These are phyloP conservation scores for Phylloscopus collybita DNA, from an alignment of 2,797 vertebrate species.

Conservation along the genomic window DNA sequence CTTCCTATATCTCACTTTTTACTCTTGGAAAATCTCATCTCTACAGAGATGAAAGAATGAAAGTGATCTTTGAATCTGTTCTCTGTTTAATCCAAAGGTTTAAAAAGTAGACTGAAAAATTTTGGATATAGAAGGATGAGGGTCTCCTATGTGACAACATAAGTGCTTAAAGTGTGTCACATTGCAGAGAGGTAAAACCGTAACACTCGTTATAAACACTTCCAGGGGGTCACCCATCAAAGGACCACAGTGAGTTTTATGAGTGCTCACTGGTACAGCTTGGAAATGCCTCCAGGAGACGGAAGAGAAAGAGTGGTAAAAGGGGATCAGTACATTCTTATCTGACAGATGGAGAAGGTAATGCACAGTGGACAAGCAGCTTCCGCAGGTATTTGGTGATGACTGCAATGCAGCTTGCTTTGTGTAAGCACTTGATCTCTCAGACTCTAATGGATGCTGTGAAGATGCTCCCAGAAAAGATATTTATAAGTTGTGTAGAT, in stretches of 20 bases:
- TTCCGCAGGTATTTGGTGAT: not conserved
- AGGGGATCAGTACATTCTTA: not conserved
- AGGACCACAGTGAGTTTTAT: not conserved
- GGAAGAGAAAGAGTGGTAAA: not conserved
- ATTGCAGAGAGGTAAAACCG: not conserved
- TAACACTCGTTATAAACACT: not conserved
- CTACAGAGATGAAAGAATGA: not conserved
- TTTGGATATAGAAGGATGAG: not conserved
- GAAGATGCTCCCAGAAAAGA: not conserved
- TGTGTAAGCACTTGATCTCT: not conserved
- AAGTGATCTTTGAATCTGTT: not conserved
- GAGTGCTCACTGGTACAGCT: not conserved
- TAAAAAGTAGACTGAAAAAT: not conserved
- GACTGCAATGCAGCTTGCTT: not conserved
- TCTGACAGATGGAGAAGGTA: not conserved
- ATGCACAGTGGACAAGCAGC: not conserved
- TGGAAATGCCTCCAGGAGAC: not conserved
- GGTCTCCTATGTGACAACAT: not conserved
- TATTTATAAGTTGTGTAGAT: not conserved
- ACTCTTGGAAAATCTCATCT: not conserved
- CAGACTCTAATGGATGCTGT: not conserved
- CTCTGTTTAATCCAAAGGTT: not conserved
- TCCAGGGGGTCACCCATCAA: not conserved
- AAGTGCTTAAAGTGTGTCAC: not conserved
- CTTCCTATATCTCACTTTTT: not conserved